Conservation (phyloP, 2,888 invertebrate species). For the Xanthia icteritia region DNA sequence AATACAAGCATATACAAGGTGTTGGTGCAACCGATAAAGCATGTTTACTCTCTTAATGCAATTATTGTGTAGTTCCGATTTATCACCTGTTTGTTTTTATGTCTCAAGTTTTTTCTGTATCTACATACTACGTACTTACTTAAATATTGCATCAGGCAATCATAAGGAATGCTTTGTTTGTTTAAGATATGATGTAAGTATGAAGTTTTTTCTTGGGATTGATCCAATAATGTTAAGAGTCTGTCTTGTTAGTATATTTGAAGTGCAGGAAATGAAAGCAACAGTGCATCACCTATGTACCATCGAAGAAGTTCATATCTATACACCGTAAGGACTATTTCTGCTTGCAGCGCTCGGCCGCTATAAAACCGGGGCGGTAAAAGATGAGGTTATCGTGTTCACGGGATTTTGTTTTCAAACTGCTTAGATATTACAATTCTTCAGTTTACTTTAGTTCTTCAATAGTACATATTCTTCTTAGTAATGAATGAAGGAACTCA, state of each 20-base stretch:
- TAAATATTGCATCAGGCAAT: background rate
- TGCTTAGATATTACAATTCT: too few relatives aligned
- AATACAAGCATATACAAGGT: background rate
- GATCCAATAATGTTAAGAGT: constrained; percentile 7
- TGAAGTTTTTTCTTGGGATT: constrained; percentile 27
- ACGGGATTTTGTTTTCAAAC: too few relatives aligned
- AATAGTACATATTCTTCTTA: background rate
- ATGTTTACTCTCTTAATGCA: constrained; percentile 41
- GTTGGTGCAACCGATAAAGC: constrained; percentile 40
- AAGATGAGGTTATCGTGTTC: too few relatives aligned
- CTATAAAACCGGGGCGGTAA: too few relatives aligned
- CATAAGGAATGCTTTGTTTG: constrained; percentile 21
- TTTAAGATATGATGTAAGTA: constrained; percentile 16
- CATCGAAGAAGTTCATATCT: too few relatives aligned
- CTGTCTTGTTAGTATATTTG: background rate
- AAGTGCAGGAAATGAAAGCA: background rate
- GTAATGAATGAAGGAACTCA: background rate
- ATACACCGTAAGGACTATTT: too few relatives aligned
- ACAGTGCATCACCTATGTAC: background rate
- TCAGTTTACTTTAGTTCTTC: too few relatives aligned
- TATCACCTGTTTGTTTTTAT: constrained; percentile 39
- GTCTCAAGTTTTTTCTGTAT: constrained; percentile 1
- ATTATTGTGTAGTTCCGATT: constrained; percentile 43
- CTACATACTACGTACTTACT: background rate
- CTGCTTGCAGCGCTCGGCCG: too few relatives aligned